A percentile compares a stretch with the other conserved stretches of the same genome.
Conservation (phyloP, 1,140 invertebrate species). For the Drosophila biarmipes region DNA sequence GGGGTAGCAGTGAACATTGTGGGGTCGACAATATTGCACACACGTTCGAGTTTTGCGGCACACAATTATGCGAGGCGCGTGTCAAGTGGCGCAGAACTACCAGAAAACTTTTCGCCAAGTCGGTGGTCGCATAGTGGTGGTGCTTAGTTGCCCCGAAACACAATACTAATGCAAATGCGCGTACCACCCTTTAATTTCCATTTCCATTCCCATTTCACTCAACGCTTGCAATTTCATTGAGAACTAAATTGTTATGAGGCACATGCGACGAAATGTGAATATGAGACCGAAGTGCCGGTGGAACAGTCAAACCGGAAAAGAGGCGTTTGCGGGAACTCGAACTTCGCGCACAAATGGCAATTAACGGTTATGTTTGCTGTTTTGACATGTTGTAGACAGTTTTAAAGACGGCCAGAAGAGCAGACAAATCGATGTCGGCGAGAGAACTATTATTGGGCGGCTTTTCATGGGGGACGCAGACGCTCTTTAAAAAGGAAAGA, state of each 20-base stretch:
- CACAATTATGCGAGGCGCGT: constrained; percentile 75
- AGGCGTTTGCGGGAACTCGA: not conserved
- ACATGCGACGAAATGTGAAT: constrained; percentile 76
- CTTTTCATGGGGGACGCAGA: constrained; percentile 9
- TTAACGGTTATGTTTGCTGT: constrained; percentile 81
- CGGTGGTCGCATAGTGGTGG: constrained; percentile 29
- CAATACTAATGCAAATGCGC: not conserved
- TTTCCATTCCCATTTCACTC: constrained; percentile 10
- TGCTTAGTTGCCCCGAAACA: constrained; percentile 18
- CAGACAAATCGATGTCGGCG: constrained; percentile 24
- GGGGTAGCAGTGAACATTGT: not conserved
- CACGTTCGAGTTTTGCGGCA: constrained; percentile 38
- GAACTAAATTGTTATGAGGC: constrained; percentile 83
- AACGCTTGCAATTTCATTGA: constrained; percentile 75
- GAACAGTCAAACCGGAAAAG: constrained; percentile 6
- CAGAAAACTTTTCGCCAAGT: constrained; percentile 61
- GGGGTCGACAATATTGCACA: constrained; percentile 18
- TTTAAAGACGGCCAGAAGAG: constrained; percentile 63
- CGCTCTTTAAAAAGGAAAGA: not conserved
- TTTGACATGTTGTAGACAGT: constrained; percentile 77
- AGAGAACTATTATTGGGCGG: constrained; percentile 68
- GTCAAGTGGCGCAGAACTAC: constrained; percentile 64
- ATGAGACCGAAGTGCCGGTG: constrained; percentile 45
- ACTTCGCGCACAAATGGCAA: constrained; percentile 65
- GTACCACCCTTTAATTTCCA: not conserved